Evolutionary conservation across 1,140 invertebrate species (phyloP).

Genomic region (Aphidius ervi): DNA sequence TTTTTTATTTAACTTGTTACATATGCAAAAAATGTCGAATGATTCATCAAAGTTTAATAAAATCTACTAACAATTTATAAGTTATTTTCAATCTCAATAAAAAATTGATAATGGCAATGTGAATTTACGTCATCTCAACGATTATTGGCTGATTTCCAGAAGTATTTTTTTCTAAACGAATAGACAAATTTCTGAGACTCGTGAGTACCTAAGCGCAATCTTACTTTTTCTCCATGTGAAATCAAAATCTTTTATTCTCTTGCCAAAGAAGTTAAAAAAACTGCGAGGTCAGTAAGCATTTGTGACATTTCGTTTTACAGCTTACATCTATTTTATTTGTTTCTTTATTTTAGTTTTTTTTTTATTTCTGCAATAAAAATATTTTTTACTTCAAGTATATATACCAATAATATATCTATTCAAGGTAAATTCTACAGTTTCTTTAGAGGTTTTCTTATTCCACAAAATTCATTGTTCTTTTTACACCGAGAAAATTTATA

Average conservation of each 20-base stretch:
- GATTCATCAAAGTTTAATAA: too few relatives aligned
- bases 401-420: conserved; percentile 1
- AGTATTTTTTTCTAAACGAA: conserved; percentile 14
- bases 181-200: conserved; percentile 19
- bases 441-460: not conserved
- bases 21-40: too few relatives aligned
- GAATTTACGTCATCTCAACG: conserved; percentile 5
- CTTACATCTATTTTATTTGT: conserved; percentile 6
- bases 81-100: not conserved
- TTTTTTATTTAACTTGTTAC: too few relatives aligned
- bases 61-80: not conserved
- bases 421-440: not conserved
- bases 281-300: conserved; percentile 16
- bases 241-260: conserved; percentile 22
- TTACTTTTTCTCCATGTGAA: conserved; percentile 9
- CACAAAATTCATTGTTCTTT: not conserved
- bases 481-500: too few relatives aligned
- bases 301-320: conserved; percentile 14
- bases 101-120: conserved; percentile 15
- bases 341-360: not conserved
- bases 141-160: conserved; percentile 14
- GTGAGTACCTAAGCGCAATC: not conserved
- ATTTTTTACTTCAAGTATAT: not conserved
- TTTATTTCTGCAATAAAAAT: conserved; percentile 1
- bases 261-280: conserved; percentile 19